Evolutionary conservation across 2,113 vertebrate genomes (phyloP).

Genomic region (Copsychus sechellarum): DNA sequence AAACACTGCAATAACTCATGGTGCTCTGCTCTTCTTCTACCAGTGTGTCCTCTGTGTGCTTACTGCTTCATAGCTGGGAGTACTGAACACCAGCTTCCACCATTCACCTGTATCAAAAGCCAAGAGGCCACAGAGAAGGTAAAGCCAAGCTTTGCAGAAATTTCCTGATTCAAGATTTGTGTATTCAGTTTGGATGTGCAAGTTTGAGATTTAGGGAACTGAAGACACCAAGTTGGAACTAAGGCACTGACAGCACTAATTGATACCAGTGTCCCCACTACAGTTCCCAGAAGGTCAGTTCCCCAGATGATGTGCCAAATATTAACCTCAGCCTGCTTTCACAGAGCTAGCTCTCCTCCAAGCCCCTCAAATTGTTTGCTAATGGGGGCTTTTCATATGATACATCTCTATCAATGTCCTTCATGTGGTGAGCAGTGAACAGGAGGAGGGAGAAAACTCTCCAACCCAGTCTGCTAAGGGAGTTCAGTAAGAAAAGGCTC

Average conservation of each 20-base stretch:
- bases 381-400: background rate
- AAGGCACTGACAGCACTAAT: background rate
- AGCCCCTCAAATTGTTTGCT: background rate
- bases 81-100: background rate
- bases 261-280: background rate
- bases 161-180: background rate
- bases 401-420: background rate
- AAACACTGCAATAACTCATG: background rate
- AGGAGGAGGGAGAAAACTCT: background rate
- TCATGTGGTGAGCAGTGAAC: background rate
- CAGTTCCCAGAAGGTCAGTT: background rate
- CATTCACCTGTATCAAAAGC: background rate
- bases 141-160: background rate
- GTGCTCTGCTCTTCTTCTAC: background rate
- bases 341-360: background rate
- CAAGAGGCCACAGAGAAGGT: background rate
- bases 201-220: background rate
- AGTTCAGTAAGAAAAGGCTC: background rate
- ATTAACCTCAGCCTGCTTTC: background rate
- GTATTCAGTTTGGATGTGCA: background rate
- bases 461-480: background rate
- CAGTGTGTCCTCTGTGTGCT: rapidly evolving
- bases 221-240: background rate
- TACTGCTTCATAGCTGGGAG: background rate
- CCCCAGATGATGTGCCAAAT: background rate